Base-by-base conservation (phyloP, 2,113 vertebrate species). In the Leptobrachium leishanense region DNA sequence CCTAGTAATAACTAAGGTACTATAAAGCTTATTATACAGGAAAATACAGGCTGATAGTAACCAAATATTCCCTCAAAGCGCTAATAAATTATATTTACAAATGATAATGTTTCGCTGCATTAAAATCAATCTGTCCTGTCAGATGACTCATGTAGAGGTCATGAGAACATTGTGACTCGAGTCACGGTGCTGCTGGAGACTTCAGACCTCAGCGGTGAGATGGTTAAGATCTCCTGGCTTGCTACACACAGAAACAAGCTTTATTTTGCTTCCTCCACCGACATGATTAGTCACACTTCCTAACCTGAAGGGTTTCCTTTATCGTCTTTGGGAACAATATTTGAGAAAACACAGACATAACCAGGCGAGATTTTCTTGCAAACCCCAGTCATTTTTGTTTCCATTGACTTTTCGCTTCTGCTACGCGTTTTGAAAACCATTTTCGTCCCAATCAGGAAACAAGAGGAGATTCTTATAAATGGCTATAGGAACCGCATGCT, bases 211-310 rank as follows among this genome's bases (percentile, higher is more conserved):
- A 69, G 66, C 41, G 10, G 66, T 57, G 57, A 39, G 11, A 39
- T 7, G n/a, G 42, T 69, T 57, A 77, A 69, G 41, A 77, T 59
- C 53, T 59, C 75, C 62, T 59, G 75, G 66, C 64, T 5, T 66
- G n/a, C n/a, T 57, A 43, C 39, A 31, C 20, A 69, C 43, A 62
- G 68, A 70, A 70, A 59, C 41, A 59, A 4, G 75, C 54, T 46
- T 15, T 79, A 68, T 55, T 62, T 68, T 57, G 40, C 64, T 68
- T 79, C 50, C 20, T 79, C 50, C 20, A 55, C 72, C 62, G 70
- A 66, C 62, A 79, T 1, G 39, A n/a, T 79, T 79, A 74, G 62
- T 74, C 63, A 79, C 53, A 74, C 63, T 79, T 79, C 70, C 77
- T 57, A 73, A 74, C 69, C 76, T 71, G 76, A n/a, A 31, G 53